Base-by-base conservation (phyloP, 2,113 vertebrate species). In the Dasypus novemcinctus region DNA sequence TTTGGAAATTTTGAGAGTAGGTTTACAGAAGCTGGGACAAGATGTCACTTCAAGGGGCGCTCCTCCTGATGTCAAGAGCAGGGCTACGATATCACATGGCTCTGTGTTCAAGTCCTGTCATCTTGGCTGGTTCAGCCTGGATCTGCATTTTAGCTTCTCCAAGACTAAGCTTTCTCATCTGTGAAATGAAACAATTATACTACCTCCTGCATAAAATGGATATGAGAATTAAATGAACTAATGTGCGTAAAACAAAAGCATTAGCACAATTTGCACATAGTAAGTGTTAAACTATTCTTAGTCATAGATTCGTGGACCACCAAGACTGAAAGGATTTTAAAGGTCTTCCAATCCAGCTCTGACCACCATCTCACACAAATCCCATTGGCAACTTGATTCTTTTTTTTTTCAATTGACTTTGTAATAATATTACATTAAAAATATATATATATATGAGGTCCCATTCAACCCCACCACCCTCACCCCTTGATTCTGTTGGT, bases 81-180 rank as follows among this genome's bases (percentile, higher is more conserved):
- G 5, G 27, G 29, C 54, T 33, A 14, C 43, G 27, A 54, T 13
- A n/a, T 79, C 52, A 41, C 36, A 0, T 1, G 4, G 25, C 4
- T 88, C 52, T 89, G 25, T 4, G 27, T 76, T 54, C 0, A 2
- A 82, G 66, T 71, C 11, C 68, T 84, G 63, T 75, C 13, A 17
- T 33, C 46, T 7, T 25, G 38, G 18, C 52, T 68, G 66, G 25
- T 38, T 63, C 71, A 81, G 14, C 25, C 64, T 46, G 61, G 41
- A 38, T 41, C 76, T 25, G 64, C 15, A 6, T 27, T 87, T 25
- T 49, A 2, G 57, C 49, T 66, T 95, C 18, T 72, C n/a, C 43
- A n/a, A 79, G 33, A 97, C 59, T 95, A 76, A 88, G 10, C 14
- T 69, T 91, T 71, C 66, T 52, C 66, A 33, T 85, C 72, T 86